Evolutionary conservation across 2,113 vertebrate species (phyloP).

Genomic region (Mus musculus): GRCm39 chr2:158358001-158358500

Average conservation of each 20-base stretch:
- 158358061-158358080: background rate
- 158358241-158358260: background rate
- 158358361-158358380: background rate
- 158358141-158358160: too few relatives aligned
- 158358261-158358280: background rate
- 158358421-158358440: background rate
- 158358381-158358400: background rate
- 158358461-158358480: background rate
- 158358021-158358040: background rate
- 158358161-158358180: background rate
- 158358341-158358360: background rate
- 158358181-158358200: background rate
- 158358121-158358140: background rate
- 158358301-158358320: background rate
- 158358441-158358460: background rate
- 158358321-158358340: background rate
- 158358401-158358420: background rate
- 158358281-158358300: background rate
- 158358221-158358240: background rate
- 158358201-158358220: background rate
- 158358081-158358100: too few relatives aligned
- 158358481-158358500: too few relatives aligned
- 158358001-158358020: background rate
- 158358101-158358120: background rate
- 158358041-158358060: too few relatives aligned